Conservation (phyloP, 2,113 vertebrate genomes). For the Macaca mulatta region DNA sequence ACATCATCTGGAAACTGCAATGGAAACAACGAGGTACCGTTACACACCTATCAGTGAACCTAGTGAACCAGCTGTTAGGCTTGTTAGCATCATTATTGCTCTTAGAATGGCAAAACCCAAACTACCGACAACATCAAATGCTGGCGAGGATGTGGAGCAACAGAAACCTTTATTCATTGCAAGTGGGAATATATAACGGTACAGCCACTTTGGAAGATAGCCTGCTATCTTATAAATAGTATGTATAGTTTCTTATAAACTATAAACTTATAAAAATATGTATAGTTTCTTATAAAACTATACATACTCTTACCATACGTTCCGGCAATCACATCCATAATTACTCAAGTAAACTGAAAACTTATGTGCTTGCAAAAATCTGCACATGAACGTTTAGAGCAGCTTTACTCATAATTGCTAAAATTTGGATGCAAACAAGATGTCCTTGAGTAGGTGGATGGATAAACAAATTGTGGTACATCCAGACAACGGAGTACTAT, state of each 20-base stretch:
- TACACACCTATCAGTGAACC: background rate
- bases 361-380: background rate
- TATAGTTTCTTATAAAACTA: background rate
- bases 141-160: background rate
- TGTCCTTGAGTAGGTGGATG: background rate
- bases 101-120: background rate
- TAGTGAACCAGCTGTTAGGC: too few species aligned
- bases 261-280: too few species aligned
- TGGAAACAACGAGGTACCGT: background rate
- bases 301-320: background rate
- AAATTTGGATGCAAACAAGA: background rate
- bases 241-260: too few species aligned
- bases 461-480: background rate
- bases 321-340: background rate
- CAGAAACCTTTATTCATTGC: fast-evolving
- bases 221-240: too few species aligned
- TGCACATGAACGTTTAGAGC: background rate
- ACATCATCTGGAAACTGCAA: background rate
- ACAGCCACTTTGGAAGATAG: background rate
- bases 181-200: too few species aligned
- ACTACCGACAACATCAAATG: background rate
- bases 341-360: background rate
- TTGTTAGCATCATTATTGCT: too few species aligned
- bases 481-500: background rate
- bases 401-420: background rate